phyloP scores from a whole-genome alignment of 2,797 vertebrate species.

The Acrossocheilus wenchowensis region DNA sequence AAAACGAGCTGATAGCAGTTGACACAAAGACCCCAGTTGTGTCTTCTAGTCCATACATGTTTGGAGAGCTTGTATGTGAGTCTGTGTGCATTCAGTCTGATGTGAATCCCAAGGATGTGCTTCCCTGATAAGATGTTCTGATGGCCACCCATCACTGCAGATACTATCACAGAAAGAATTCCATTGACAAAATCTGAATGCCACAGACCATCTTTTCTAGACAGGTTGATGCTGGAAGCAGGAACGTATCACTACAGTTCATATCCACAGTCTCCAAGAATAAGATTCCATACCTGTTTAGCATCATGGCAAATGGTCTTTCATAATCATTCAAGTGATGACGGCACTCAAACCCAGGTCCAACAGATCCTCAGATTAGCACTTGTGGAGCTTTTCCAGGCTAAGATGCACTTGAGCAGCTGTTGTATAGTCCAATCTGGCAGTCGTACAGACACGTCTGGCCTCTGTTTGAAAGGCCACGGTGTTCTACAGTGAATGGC shows the following conservation, averaged over 20 bases:
- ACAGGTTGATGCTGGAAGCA: not conserved
- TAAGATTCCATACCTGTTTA: not conserved
- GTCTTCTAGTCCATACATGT: slow-evolving; percentile 45
- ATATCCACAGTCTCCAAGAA: not conserved
- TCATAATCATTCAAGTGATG: slow-evolving; percentile 21
- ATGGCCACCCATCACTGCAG: slow-evolving; percentile 40
- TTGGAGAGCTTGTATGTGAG: slow-evolving; percentile 1
- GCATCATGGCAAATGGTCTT: slow-evolving; percentile 4
- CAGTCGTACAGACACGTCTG: slow-evolving; percentile 43
- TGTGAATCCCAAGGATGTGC: slow-evolving; percentile 24
- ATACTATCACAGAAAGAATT: slow-evolving; percentile 50
- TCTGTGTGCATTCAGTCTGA: slow-evolving; percentile 30
- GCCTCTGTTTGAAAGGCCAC: slow-evolving; percentile 26
- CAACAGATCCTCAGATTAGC: slow-evolving; percentile 54
- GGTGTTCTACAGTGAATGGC: slow-evolving; percentile 7
- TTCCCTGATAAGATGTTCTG: slow-evolving; percentile 46
- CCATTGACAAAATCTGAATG: slow-evolving; percentile 24
- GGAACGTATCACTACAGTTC: not conserved
- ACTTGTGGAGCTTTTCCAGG: slow-evolving; percentile 42
- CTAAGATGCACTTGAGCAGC: slow-evolving; percentile 21
- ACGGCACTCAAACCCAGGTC: slow-evolving; percentile 40
- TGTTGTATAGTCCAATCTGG: slow-evolving; percentile 44
- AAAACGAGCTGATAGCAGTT: slow-evolving; percentile 56
- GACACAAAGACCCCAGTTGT: slow-evolving; percentile 41
- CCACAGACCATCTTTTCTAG: not conserved